Percentiles rank a stretch among this genome's conserved stretches.
Conservation (phyloP, 2,888 invertebrate species). For the Leucania comma region DNA sequence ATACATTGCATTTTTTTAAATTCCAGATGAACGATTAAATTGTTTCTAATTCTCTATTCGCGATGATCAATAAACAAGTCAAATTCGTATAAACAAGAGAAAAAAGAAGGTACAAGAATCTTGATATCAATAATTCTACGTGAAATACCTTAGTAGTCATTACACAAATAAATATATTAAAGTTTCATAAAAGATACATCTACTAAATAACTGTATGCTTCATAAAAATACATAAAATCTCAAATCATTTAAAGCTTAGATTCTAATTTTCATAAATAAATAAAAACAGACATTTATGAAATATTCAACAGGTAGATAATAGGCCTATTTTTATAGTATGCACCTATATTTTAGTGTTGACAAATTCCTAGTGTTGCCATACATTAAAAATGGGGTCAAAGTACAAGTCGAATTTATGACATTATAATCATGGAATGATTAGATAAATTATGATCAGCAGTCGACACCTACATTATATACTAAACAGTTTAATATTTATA, state of each 20-base stretch:
- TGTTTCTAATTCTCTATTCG: constrained; percentile 27
- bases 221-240: constrained; percentile 25
- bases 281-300: constrained; percentile 32
- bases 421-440: constrained; percentile 54
- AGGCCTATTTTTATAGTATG: constrained; percentile 42
- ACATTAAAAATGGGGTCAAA: constrained; percentile 19
- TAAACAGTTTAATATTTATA: constrained; percentile 31
- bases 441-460: constrained; percentile 34
- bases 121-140: constrained; percentile 10
- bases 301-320: constrained; percentile 44
- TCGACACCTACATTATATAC: constrained; percentile 27
- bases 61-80: constrained; percentile 10
- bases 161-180: constrained; percentile 25
- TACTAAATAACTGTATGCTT: constrained; percentile 14
- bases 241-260: constrained; percentile 45
- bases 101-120: not conserved
- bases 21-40: constrained; percentile 15
- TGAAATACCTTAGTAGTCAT: constrained; percentile 4
- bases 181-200: constrained; percentile 4
- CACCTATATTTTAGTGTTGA: constrained; percentile 32
- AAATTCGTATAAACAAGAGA: not conserved
- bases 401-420: constrained; percentile 9
- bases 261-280: constrained; percentile 37
- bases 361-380: constrained; percentile 58
- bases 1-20: constrained; percentile 26